phyloP scores from a whole-genome alignment of 2,113 vertebrate genomes.

The Procapra przewalskii region DNA sequence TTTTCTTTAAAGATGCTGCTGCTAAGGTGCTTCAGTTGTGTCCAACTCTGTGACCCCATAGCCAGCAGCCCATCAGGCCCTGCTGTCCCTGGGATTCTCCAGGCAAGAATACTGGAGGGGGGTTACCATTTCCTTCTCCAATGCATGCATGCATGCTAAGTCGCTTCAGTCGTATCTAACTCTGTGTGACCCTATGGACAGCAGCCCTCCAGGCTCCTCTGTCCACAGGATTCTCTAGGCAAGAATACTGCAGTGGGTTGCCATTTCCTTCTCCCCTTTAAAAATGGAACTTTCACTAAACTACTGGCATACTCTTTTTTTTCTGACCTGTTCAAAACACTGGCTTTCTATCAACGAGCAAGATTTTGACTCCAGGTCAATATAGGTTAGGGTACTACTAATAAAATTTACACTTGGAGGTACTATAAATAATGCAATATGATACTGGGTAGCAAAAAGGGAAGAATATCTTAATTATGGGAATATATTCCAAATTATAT shows the following conservation, averaged over 20 bases:
- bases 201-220: neutral
- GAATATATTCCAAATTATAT: slow-evolving; percentile 30
- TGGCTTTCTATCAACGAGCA: neutral
- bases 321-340: slow-evolving; percentile 1
- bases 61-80: neutral
- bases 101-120: neutral
- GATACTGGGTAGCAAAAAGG: neutral
- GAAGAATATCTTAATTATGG: neutral
- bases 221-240: neutral
- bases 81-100: neutral
- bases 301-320: neutral
- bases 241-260: neutral
- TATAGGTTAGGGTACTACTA: neutral
- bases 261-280: neutral
- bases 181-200: neutral
- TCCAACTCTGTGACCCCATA: neutral
- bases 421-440: neutral
- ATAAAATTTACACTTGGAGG: slow-evolving; percentile 15
- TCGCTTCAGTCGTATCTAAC: neutral
- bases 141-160: neutral
- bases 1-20: slow-evolving; percentile 3
- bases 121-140: neutral
- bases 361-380: neutral
- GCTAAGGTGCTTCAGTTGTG: neutral
- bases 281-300: slow-evolving; percentile 27